Base-by-base conservation (phyloP, 2,888 invertebrate species). In the Dexiosoma caninum region DNA sequence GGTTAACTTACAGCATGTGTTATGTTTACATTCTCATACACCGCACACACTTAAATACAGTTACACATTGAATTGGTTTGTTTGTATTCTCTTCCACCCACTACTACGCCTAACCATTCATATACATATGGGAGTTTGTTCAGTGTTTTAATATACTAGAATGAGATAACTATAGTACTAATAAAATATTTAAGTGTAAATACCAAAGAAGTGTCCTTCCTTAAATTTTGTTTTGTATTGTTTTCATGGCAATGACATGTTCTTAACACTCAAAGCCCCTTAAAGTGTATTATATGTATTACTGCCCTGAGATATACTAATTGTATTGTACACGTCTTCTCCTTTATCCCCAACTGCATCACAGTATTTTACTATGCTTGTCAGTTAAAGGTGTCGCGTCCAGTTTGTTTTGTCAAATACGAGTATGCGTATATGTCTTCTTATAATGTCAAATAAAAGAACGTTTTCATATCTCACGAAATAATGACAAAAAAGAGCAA, bases 361-460 rank as follows among this genome's bases (percentile, higher is more conserved):
- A 14, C 40, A n/a, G 16, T 53, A 37, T 16, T 21, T 32, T n/a
- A 23, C 35, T 46, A 19, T 46, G 37, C 37, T 19, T 57, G 35
- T 4, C 67, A 62, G 40, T 69, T 51, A 55, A 66, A 79, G 75
- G 70, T 75, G 59, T 75, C 75, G 75, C 75, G 79, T 79, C 79
- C 79, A 79, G 75, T 70, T 79, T 46, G 44, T 57, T 64, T 49
- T 40, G 23, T 51, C 49, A 40, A 14, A 42, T 40, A 32, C 19
- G 14, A 16, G 30, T 27, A 16, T 37, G 16, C 7, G 0, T 14
- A 2, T 51, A 27, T 46, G 57, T 35, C 40, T 66, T 27, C 64
- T 70, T 77, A 32, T 51, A 19, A 62, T 70, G 75, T 75, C 79
- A 67, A 42, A 64, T 70, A 70, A 79, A 69, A 67, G 75, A 62